These are phyloP conservation scores for Batillaria attramentaria DNA, from an alignment of 1,140 invertebrate genomes.

Conservation along the genomic window DNA sequence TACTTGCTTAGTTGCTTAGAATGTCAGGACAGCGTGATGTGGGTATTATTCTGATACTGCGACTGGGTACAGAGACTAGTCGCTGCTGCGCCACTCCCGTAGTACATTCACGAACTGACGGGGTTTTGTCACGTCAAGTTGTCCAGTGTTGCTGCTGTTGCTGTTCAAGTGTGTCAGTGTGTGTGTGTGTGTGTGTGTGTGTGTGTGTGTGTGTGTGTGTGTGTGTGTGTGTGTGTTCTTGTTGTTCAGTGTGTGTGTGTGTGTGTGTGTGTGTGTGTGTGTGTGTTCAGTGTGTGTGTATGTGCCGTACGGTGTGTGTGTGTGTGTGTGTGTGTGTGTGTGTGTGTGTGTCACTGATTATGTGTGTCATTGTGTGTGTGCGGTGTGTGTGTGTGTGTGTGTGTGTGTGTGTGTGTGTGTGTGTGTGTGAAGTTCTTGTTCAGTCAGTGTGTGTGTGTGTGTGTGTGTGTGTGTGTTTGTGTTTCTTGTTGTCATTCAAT, in stretches of 20 bases:
- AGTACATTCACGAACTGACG: too few relatives aligned
- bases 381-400: conserved; percentile 11
- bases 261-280: conserved; percentile 22
- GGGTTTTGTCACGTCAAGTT: too few relatives aligned
- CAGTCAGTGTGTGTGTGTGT: not conserved
- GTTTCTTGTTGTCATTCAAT: too few relatives aligned
- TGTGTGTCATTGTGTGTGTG: not conserved
- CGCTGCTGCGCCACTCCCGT: too few relatives aligned
- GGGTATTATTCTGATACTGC: too few relatives aligned
- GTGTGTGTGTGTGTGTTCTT: not conserved
- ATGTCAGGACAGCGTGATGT: too few relatives aligned
- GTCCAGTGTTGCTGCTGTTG: too few relatives aligned
- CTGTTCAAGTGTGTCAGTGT: not conserved
- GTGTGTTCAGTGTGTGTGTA: conserved; percentile 19
- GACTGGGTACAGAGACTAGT: too few relatives aligned
- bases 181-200: not conserved
- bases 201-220: not conserved
- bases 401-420: conserved; percentile 18
- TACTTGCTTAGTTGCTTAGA: too few relatives aligned
- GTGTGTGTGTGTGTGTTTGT: not conserved
- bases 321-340: conserved; percentile 7
- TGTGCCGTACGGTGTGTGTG: not conserved
- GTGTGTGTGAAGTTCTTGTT: not conserved
- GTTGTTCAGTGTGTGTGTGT: not conserved
- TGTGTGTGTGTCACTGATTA: not conserved